Conservation (phyloP, 2,113 vertebrate species). For the Opisthocomus hoazin region DNA sequence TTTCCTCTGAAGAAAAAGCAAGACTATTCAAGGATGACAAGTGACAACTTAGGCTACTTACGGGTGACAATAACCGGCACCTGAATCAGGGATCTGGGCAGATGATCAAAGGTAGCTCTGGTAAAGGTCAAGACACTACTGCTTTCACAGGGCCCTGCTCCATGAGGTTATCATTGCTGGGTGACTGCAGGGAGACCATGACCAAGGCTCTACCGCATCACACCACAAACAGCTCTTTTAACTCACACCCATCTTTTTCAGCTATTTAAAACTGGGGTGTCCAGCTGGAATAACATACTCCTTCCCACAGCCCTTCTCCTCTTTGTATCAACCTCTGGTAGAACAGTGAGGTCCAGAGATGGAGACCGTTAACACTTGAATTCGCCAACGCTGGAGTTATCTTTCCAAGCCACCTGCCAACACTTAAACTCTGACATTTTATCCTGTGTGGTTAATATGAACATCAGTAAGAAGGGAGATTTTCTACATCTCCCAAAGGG, state of each 20-base stretch:
- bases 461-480: background rate
- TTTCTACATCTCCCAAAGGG: background rate
- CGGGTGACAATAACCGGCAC: background rate
- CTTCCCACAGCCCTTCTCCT: background rate
- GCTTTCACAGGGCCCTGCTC: background rate
- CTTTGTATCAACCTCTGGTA: background rate
- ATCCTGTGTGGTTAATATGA: background rate
- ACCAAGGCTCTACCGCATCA: background rate
- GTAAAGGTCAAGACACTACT: background rate
- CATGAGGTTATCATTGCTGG: background rate
- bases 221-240: background rate
- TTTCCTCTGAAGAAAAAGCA: background rate
- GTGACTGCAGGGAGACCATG: background rate
- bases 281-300: background rate
- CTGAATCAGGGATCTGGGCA: background rate
- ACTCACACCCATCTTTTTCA: background rate
- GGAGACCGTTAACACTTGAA: background rate
- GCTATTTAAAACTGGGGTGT: background rate
- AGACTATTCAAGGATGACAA: background rate
- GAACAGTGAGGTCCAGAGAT: background rate
- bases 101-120: background rate
- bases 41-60: background rate
- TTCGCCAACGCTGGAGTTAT: background rate
- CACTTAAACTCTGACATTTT: background rate
- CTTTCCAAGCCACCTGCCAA: background rate